phyloP scores from a whole-genome alignment of 2,797 vertebrate genomes.

The Poeciliopsis presidionis region DNA sequence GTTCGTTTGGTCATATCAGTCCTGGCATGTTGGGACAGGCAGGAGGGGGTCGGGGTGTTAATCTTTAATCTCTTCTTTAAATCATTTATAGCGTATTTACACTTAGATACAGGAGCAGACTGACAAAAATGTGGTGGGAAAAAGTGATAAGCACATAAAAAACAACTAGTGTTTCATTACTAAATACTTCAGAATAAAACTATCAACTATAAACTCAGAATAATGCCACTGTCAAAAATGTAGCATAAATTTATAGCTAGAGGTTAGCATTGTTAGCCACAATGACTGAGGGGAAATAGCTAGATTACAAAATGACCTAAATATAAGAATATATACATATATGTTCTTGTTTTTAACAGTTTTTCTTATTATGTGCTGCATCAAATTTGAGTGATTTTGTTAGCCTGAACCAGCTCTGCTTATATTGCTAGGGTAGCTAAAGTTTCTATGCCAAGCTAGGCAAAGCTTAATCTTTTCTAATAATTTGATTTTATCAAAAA shows the following conservation, averaged over 20 bases:
- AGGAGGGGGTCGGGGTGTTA: neutral
- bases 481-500: neutral
- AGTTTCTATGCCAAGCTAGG: neutral
- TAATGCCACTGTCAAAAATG: too few relatives aligned
- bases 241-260: too few relatives aligned
- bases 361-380: too few relatives aligned
- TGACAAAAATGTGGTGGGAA: too few relatives aligned
- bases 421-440: neutral
- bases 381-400: neutral
- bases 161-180: too few relatives aligned
- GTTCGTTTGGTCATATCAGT: slow-evolving; percentile 30
- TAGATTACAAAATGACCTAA: neutral
- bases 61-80: slow-evolving; percentile 12
- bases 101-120: too few relatives aligned
- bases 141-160: too few relatives aligned
- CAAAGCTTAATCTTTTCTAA: neutral
- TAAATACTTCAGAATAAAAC: too few relatives aligned
- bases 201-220: too few relatives aligned
- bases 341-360: neutral
- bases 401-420: neutral
- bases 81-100: too few relatives aligned
- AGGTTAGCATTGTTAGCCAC: too few relatives aligned
- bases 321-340: neutral
- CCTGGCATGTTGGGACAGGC: slow-evolving; percentile 38
- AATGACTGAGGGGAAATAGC: neutral